Conservation (phyloP, 2,113 vertebrate species). For the Colossoma macropomum region DNA sequence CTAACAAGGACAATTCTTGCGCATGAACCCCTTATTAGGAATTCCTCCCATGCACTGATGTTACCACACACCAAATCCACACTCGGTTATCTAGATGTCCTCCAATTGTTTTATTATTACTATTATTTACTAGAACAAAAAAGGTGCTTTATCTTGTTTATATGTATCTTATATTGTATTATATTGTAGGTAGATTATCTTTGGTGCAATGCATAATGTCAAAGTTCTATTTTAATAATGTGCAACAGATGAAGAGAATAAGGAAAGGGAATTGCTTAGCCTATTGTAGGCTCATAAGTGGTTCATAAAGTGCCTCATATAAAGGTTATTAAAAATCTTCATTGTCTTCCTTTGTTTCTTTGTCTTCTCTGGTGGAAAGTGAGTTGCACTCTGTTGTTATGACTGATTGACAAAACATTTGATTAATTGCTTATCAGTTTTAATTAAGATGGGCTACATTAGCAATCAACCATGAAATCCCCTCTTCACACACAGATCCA, state of each 20-base stretch:
- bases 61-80: slow-evolving; percentile 82
- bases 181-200: slow-evolving; percentile 89
- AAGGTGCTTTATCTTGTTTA: slow-evolving; percentile 89
- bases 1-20: slow-evolving; percentile 79
- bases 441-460: slow-evolving; percentile 39
- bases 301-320: slow-evolving; percentile 86
- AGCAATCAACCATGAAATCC: slow-evolving; percentile 29
- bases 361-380: slow-evolving; percentile 55
- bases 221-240: slow-evolving; percentile 97
- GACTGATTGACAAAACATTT: slow-evolving; percentile 21
- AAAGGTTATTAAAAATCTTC: slow-evolving; percentile 82
- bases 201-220: slow-evolving; percentile 90
- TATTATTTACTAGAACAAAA: slow-evolving; percentile 79
- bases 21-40: slow-evolving; percentile 80
- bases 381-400: slow-evolving; percentile 5
- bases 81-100: slow-evolving; percentile 82
- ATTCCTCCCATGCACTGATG: slow-evolving; percentile 90
- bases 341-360: slow-evolving; percentile 69
- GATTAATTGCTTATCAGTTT: slow-evolving; percentile 48
- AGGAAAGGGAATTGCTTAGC: slow-evolving; percentile 79
- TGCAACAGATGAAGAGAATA: slow-evolving; percentile 81
- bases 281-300: slow-evolving; percentile 82
- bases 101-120: slow-evolving; percentile 80
- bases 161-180: slow-evolving; percentile 91
- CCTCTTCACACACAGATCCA: background rate